Evolutionary conservation across 1,140 invertebrate genomes (phyloP), one percentile per base, ranked within the genome.

Genomic region (Eumeta japonica): DNA sequence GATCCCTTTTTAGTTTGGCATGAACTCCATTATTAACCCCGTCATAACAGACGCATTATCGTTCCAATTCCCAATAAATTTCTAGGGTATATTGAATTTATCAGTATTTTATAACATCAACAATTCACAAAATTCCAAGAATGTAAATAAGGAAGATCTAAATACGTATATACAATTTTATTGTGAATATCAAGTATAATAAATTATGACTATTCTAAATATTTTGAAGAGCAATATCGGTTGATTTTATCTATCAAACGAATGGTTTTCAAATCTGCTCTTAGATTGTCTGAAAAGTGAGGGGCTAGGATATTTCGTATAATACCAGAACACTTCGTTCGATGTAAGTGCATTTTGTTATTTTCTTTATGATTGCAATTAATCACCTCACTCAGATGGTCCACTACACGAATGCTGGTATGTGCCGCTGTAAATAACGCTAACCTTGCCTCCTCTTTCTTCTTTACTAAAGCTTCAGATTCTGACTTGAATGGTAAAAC

Each of bases 11-110:
- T 20, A 52, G 34, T 49, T 48, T 53, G 27, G 40, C 31, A 43
- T 34, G 48, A 10, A 67, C 50, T 15, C 59, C 56, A 41, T 66
- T 64, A 44, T 65, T 67, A 13, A 57, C 2, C 66, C 66, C 13
- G 45, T 31, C 55, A 67, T 71, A 2, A 64, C 60, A 36, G 49
- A 50, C 2, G 62, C 60, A 45, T 67, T 66, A 32, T 67, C 2
- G 60, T 66, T 5, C 60, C 66, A 37, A 66, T 52, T 15, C 55
- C 58, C 36, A 48, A n/a, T n/a, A n/a, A n/a, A 35, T 55, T 55
- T 35, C 54, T n/a, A n/a, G n/a, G n/a, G 28, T 19, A 50, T 12
- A 43, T 37, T 36, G 13, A 43, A 44, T 24, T 33, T 33, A 16
- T 32, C 5, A 50, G 41, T 39, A 37, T 34, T 45, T 41, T 46